A percentile compares a stretch with the other conserved stretches of the same genome.
Evolutionary conservation across 2,888 invertebrate genomes (phyloP).

Genomic region (Aphrophora alni): DNA sequence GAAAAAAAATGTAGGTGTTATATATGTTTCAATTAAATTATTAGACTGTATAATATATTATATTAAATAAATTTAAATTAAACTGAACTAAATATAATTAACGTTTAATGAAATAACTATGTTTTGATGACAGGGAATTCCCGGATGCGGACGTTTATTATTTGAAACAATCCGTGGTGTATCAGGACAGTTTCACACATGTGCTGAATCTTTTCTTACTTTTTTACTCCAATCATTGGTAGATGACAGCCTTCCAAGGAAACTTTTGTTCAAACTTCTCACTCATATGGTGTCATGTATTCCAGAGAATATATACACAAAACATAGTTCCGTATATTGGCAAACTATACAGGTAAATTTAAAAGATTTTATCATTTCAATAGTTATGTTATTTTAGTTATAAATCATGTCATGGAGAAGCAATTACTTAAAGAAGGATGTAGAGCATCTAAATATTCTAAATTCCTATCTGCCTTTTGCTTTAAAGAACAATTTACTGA

Average conservation of each 20-base stretch:
- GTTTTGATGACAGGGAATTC: conserved; percentile 66
- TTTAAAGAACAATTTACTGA: too few species aligned
- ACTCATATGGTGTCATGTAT: conserved; percentile 70
- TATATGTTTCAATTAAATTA: too few species aligned
- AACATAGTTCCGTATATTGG: conserved; percentile 74
- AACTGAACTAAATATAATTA: conserved; percentile 1
- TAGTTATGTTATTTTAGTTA: too few species aligned
- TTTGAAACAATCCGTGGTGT: conserved; percentile 90
- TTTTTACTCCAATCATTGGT: conserved; percentile 68
- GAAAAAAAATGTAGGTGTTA: too few species aligned
- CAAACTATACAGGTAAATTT: conserved; percentile 59
- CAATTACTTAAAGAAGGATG: too few species aligned
- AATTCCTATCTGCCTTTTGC: too few species aligned
- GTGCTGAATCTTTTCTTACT: conserved; percentile 73
- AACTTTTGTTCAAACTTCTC: conserved; percentile 68
- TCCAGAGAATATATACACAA: conserved; percentile 65
- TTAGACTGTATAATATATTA: not conserved
- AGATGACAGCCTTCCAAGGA: conserved; percentile 61
- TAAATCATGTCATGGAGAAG: too few species aligned
- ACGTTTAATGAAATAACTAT: not conserved
- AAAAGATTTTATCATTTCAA: not conserved
- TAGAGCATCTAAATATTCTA: too few species aligned
- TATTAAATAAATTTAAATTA: conserved; percentile 16
- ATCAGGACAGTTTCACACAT: conserved; percentile 84
- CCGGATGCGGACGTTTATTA: conserved; percentile 84